Evolutionary conservation across 2,888 invertebrate species (phyloP).

Genomic region (Diaperis boleti): DNA sequence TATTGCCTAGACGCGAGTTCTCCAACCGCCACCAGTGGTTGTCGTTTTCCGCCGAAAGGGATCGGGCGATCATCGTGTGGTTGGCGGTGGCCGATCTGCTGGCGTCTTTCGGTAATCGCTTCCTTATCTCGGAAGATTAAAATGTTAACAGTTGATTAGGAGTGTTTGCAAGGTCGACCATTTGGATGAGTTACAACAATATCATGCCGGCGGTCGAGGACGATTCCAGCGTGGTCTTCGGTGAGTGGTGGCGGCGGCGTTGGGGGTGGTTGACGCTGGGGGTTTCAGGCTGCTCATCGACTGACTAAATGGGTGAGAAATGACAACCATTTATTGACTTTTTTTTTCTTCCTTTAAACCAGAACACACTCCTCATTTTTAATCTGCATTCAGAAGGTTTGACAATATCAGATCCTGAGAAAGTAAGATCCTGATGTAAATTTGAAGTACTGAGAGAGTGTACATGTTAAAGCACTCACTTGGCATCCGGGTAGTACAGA

Average conservation of each 20-base stretch:
- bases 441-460: too few species aligned
- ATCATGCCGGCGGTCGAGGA: constrained; percentile 77
- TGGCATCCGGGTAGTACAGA: constrained; percentile 68
- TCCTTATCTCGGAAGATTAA: too few species aligned
- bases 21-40: constrained; percentile 70
- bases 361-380: too few species aligned
- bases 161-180: constrained; percentile 76
- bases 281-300: constrained; percentile 78
- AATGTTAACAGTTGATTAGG: constrained; percentile 65
- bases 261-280: not conserved
- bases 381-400: too few species aligned
- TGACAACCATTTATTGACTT: too few species aligned
- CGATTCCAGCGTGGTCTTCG: constrained; percentile 75
- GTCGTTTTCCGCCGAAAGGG: constrained; percentile 73
- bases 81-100: constrained; percentile 83
- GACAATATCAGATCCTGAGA: too few species aligned
- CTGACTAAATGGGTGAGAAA: too few species aligned
- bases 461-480: constrained; percentile 32
- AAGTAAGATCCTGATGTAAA: too few species aligned
- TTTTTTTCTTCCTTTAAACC: too few species aligned
- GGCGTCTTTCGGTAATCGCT: constrained; percentile 78
- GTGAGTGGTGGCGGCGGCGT: constrained; percentile 67
- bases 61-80: constrained; percentile 81
- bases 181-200: constrained; percentile 78
- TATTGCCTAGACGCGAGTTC: constrained; percentile 73